phyloP scores from a whole-genome alignment of 2,113 vertebrate genomes.

The Odocoileus virginianus region DNA sequence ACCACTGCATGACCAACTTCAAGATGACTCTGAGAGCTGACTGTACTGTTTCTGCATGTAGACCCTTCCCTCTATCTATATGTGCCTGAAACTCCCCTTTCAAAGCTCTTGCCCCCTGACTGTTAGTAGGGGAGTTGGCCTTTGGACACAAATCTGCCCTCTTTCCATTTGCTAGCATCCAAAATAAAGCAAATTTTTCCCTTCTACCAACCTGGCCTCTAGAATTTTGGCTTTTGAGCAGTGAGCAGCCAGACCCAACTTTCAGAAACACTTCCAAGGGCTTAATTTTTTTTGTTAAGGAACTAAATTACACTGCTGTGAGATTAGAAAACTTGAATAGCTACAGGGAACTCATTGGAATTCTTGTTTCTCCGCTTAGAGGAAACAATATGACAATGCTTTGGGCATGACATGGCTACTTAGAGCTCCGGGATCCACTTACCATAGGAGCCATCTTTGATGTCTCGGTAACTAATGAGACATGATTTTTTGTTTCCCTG shows the following conservation, averaged over 20 bases:
- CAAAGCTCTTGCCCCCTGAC: not conserved
- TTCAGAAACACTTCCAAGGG: not conserved
- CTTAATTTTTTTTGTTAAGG: not conserved
- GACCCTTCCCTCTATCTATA: not conserved
- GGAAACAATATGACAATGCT: not conserved
- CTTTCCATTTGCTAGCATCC: not conserved
- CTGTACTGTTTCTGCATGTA: not conserved
- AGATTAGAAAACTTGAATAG: not conserved
- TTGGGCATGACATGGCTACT: not conserved
- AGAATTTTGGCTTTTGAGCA: not conserved
- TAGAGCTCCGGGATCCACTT: not conserved
- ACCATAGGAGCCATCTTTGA: not conserved
- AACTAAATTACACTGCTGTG: not conserved
- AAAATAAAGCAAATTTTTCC: not conserved
- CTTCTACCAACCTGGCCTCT: not conserved
- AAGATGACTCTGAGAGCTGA: not conserved
- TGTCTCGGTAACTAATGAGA: not conserved
- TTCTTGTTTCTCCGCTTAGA: not conserved
- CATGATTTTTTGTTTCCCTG: not conserved
- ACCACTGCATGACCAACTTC: not conserved
- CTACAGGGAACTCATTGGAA: accelerated
- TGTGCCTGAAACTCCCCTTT: not conserved
- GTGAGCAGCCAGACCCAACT: not conserved
- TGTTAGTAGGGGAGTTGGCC: not conserved
- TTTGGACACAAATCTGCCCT: not conserved